These are phyloP conservation scores for Baccha elongata DNA, from an alignment of 2,888 invertebrate genomes.

Conservation along the genomic window DNA sequence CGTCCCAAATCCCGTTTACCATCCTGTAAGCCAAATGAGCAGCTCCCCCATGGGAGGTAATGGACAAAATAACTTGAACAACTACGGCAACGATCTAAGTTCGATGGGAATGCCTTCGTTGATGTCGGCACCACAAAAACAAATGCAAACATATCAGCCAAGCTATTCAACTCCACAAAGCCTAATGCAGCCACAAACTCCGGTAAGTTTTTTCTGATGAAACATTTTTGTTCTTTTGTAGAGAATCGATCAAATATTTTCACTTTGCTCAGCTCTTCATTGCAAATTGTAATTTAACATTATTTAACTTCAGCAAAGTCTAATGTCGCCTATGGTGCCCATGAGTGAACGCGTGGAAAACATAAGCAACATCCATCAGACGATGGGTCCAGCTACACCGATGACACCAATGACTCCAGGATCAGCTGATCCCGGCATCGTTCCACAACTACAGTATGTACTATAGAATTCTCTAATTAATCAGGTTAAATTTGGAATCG, in stretches of 20 bases:
- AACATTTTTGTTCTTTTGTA: background rate
- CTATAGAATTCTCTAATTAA: background rate
- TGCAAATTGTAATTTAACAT: background rate
- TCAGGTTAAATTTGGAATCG: background rate
- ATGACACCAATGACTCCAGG: conserved; percentile 96
- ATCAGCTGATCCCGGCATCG: conserved; percentile 95
- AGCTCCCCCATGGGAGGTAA: conserved; percentile 74
- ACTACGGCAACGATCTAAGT: conserved; percentile 77
- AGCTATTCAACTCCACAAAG: conserved; percentile 91
- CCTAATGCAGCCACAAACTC: conserved; percentile 95
- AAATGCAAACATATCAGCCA: conserved; percentile 89
- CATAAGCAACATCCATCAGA: conserved; percentile 81
- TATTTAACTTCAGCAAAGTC: conserved; percentile 86
- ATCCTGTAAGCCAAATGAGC: conserved; percentile 86
- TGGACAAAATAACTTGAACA: conserved; percentile 49
- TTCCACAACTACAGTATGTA: conserved; percentile 87
- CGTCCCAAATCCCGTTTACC: conserved; percentile 91
- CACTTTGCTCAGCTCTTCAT: no score
- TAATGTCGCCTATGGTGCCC: conserved; percentile 91
- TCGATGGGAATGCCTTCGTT: conserved; percentile 85
- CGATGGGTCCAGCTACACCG: conserved; percentile 89
- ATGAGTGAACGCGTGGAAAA: conserved; percentile 82
- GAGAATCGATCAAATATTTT: no score
- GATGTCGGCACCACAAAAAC: conserved; percentile 87
- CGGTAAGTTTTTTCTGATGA: conserved; percentile 84